Percentiles rank a stretch among this genome's conserved stretches.
These are phyloP conservation scores for Distichodus sexfasciatus DNA, from an alignment of 2,797 vertebrate genomes.

Conservation along the genomic window DNA sequence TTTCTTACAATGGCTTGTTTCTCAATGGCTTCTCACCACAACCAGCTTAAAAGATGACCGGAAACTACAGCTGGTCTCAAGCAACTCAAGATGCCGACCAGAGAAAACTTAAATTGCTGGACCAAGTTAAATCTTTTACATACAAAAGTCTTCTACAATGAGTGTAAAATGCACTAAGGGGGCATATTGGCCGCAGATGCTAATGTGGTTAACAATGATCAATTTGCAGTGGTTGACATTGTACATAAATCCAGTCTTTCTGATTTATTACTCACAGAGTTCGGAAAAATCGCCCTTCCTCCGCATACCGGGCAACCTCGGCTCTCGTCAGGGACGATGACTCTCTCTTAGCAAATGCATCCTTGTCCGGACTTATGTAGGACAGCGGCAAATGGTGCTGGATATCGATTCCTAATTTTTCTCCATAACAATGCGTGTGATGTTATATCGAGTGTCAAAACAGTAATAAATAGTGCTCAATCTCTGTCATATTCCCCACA, in stretches of 20 bases:
- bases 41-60: too few relatives aligned
- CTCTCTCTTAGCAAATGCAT: slow-evolving; percentile 19
- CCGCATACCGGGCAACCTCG: neutral
- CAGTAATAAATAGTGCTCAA: slow-evolving; percentile 79
- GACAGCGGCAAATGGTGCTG: slow-evolving; percentile 70
- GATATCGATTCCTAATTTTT: slow-evolving; percentile 82
- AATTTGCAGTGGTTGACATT: too few relatives aligned
- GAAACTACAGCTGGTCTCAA: too few relatives aligned
- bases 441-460: slow-evolving; percentile 84
- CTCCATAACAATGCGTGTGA: slow-evolving; percentile 79
- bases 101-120: too few relatives aligned
- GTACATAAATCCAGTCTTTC: neutral
- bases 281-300: neutral
- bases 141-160: too few relatives aligned
- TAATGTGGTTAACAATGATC: too few relatives aligned
- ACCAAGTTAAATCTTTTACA: too few relatives aligned
- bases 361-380: slow-evolving; percentile 76
- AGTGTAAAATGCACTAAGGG: too few relatives aligned
- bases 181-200: too few relatives aligned
- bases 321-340: neutral
- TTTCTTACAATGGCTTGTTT: too few relatives aligned
- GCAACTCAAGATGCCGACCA: too few relatives aligned
- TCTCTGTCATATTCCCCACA: slow-evolving; percentile 86
- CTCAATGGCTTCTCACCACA: too few relatives aligned
- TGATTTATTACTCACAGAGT: neutral